Evolutionary conservation across 2,888 invertebrate genomes (phyloP), one percentile per base, ranked within the genome.

Genomic region (Stratiomys singularior): DNA sequence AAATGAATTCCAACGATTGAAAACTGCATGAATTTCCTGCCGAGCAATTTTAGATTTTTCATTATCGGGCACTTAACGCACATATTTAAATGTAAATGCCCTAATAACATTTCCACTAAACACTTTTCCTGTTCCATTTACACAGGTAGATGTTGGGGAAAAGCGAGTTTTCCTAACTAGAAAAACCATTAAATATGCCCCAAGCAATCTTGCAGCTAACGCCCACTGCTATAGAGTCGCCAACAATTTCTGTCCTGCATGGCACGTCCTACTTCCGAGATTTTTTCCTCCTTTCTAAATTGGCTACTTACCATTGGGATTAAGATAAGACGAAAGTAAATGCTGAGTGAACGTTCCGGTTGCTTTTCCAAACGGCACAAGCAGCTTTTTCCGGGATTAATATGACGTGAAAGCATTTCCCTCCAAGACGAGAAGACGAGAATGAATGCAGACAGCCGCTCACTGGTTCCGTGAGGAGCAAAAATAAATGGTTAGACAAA

Each of bases 281-380:
- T 74, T 74, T 74, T 72, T 58, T 74, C 56, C 52, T 18, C 52
- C n/a, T 9, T 52, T 74, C 37, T 74, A 74, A 74, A 74, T 74
- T 74, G 74, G 74, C 58, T 74, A 74, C 74, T 74, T 74, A 74
- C 74, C 74, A 74, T 30, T 37, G 58, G 74, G 74, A 74, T 74
- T 74, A 74, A 74, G 74, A 74, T 74, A 74, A 74, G 74, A 47
- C 69, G 18, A 74, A 74, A 74, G 58, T 52, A 74, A 74, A 58
- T 58, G 74, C 37, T 60, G 21, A 74, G 23, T 58, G 23, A 58
- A 58, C 30, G 30, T 52, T 74, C 74, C 21, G 23, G 25, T 74
- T 27, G 28, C 37, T 74, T 60, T n/a, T 25, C 21, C 37, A 60
- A 44, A 60, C 71, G 28, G 56, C 44, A 58, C 30, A 58, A 30